These are phyloP conservation scores for Sycobia sp. DNA, from an alignment of 1,140 invertebrate genomes.

Conservation along the genomic window DNA sequence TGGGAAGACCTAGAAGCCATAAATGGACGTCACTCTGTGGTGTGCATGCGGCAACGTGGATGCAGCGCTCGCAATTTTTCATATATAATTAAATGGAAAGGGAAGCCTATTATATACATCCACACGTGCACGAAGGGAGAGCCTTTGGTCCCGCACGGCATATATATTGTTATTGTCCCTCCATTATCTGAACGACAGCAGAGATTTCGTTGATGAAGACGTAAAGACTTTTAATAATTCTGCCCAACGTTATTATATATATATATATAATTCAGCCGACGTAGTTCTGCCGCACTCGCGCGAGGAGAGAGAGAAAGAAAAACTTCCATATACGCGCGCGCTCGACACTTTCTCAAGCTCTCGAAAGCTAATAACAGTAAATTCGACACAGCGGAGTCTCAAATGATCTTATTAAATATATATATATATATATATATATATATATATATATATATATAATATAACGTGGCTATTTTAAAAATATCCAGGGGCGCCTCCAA, in stretches of 20 bases:
- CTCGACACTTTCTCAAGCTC: constrained; percentile 22
- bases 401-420: too few species aligned
- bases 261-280: too few species aligned
- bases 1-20: too few species aligned
- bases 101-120: constrained; percentile 1
- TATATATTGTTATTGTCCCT: too few species aligned
- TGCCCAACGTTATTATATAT: not conserved
- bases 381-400: too few species aligned
- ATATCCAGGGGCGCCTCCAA: constrained; percentile 17
- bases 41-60: too few species aligned
- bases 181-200: not conserved
- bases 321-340: not conserved
- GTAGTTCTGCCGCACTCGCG: too few species aligned
- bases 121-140: not conserved
- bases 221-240: constrained; percentile 11
- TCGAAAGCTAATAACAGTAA: constrained; percentile 28
- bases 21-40: too few species aligned
- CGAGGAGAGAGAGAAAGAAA: not conserved
- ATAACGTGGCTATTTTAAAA: constrained; percentile 16
- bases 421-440: too few species aligned
- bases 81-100: not conserved
- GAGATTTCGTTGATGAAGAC: not conserved
- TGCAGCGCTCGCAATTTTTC: too few species aligned
- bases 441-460: too few species aligned
- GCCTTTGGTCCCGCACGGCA: not conserved